Percentiles rank a stretch among this genome's conserved stretches.
These are phyloP conservation scores for Psettodes erumei DNA, from an alignment of 2,113 vertebrate genomes.

Conservation along the genomic window DNA sequence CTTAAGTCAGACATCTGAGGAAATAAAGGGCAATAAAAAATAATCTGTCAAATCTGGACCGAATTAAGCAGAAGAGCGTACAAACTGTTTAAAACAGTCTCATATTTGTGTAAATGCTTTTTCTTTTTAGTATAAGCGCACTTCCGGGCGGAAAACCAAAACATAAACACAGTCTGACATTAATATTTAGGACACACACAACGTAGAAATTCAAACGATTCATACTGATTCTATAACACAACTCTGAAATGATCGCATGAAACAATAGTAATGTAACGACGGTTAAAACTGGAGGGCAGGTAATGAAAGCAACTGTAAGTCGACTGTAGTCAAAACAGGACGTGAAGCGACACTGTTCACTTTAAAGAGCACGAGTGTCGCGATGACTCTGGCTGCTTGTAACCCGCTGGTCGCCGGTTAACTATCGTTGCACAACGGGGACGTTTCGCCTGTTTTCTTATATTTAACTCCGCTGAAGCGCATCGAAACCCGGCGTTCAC, in stretches of 20 bases:
- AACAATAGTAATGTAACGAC: neutral
- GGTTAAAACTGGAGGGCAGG: neutral
- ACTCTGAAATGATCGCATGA: too few species aligned
- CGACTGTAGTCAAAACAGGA: too few species aligned
- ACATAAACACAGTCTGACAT: neutral
- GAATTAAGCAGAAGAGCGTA: neutral
- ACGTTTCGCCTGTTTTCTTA: neutral
- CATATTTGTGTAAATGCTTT: neutral
- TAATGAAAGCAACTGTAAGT: too few species aligned
- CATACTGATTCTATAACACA: too few species aligned
- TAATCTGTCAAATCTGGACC: neutral
- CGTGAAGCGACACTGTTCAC: fast-evolving
- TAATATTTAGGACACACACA: too few species aligned
- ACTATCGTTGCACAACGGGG: fast-evolving
- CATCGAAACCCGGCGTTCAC: fast-evolving
- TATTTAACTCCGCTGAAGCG: neutral
- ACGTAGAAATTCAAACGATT: too few species aligned
- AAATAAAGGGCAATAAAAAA: too few species aligned
- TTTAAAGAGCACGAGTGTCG: too few species aligned
- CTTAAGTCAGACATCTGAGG: too few species aligned
- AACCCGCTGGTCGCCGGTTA: neutral
- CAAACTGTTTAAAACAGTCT: neutral
- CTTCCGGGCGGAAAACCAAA: neutral
- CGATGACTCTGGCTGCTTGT: neutral
- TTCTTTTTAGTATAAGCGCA: too few species aligned